phyloP scores from a whole-genome alignment of 1,140 invertebrate species.

The Drosophila littoralis region DNA sequence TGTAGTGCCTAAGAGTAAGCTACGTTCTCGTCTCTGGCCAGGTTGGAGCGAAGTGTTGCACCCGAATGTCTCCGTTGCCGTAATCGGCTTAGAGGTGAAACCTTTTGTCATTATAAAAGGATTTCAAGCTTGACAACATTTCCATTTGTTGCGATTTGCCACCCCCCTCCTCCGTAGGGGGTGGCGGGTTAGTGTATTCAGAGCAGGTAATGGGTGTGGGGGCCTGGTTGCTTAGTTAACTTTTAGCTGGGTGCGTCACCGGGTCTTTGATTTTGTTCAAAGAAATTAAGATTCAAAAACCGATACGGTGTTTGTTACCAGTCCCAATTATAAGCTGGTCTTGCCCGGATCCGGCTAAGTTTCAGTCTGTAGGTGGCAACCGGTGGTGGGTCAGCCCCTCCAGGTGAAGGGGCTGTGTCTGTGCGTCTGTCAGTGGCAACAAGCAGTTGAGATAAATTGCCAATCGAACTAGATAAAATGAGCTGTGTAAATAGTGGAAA shows the following conservation, averaged over 20 bases:
- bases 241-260: conserved; percentile 51
- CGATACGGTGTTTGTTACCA: conserved; percentile 53
- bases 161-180: neutral
- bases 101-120: conserved; percentile 83
- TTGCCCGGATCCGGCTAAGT: neutral
- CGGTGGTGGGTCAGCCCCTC: conserved; percentile 18
- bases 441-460: conserved; percentile 78
- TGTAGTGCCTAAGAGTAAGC: conserved; percentile 21
- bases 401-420: conserved; percentile 18
- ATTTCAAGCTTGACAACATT: conserved; percentile 81
- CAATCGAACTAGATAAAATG: conserved; percentile 82
- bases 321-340: conserved; percentile 60
- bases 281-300: conserved; percentile 82
- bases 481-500: conserved; percentile 78
- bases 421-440: conserved; percentile 24
- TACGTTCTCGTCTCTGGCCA: conserved; percentile 14
- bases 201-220: neutral
- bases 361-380: neutral
- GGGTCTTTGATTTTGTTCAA: conserved; percentile 55
- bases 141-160: conserved; percentile 75
- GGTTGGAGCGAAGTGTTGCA: conserved; percentile 35
- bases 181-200: neutral
- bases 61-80: conserved; percentile 53
- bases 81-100: conserved; percentile 82
- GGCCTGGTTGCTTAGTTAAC: conserved; percentile 60